phyloP scores from a whole-genome alignment of 2,113 vertebrate species.

The Glaucidium brasilianum region DNA sequence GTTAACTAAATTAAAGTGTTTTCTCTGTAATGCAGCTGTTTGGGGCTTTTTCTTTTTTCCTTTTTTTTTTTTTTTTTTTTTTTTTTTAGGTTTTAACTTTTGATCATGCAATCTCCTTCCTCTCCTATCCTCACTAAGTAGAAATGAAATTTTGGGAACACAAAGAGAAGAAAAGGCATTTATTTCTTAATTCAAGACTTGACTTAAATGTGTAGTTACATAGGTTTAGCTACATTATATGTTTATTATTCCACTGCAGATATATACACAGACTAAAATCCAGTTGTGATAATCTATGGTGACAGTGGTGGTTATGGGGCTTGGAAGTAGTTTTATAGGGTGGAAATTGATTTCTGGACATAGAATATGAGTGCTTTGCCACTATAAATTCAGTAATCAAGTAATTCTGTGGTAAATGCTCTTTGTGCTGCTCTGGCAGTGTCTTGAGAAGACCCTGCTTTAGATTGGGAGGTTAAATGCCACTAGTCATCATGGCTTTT shows the following conservation, averaged over 20 bases:
- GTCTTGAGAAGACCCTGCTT: background rate
- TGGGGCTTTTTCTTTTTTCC: no score
- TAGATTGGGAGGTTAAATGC: background rate
- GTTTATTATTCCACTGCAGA: background rate
- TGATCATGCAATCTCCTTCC: background rate
- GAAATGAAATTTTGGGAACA: background rate
- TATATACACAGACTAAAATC: background rate
- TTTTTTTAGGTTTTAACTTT: background rate
- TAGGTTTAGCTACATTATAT: background rate
- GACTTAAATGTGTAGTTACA: background rate
- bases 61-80: no score
- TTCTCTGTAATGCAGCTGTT: background rate
- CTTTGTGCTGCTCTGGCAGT: background rate
- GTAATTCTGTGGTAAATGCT: background rate
- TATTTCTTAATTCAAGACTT: background rate
- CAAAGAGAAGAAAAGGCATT: background rate
- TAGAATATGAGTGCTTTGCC: background rate
- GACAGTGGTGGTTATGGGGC: background rate
- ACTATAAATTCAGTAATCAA: background rate
- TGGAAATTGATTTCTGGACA: background rate
- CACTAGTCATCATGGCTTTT: background rate
- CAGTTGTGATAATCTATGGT: background rate
- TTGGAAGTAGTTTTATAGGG: background rate
- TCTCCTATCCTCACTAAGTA: background rate
- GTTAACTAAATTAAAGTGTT: background rate